These are phyloP conservation scores for Amblyjoppa fuscipennis DNA, from an alignment of 2,888 invertebrate species.

Conservation along the genomic window DNA sequence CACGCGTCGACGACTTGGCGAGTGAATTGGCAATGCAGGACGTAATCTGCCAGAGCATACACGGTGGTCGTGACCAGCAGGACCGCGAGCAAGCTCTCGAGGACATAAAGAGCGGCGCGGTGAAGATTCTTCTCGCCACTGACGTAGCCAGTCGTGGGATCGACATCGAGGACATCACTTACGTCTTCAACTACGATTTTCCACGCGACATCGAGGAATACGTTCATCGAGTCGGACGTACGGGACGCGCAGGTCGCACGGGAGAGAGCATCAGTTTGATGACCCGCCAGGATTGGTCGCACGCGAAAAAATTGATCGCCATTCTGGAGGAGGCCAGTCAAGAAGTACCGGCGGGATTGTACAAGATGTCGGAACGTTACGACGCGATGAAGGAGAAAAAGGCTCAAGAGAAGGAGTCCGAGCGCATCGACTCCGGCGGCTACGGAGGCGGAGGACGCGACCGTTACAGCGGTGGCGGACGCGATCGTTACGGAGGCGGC, in stretches of 20 bases:
- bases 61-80: conserved; percentile 94
- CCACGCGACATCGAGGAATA: conserved; percentile 98
- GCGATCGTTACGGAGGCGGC: conserved; percentile 69
- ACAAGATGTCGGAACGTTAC: conserved; percentile 91
- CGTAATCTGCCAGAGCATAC: conserved; percentile 92
- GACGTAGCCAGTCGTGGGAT: conserved; percentile 98
- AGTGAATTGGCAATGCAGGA: conserved; percentile 91
- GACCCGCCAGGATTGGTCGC: conserved; percentile 92
- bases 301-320: conserved; percentile 92
- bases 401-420: conserved; percentile 86
- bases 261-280: conserved; percentile 94
- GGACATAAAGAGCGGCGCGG: conserved; percentile 92
- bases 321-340: conserved; percentile 94
- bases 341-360: conserved; percentile 92
- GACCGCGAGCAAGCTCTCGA: conserved; percentile 93
- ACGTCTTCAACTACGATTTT: conserved; percentile 97
- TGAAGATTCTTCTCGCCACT: conserved; percentile 95
- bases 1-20: conserved; percentile 93
- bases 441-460: conserved; percentile 80
- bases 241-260: conserved; percentile 95
- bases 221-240: conserved; percentile 97
- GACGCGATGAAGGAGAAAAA: conserved; percentile 89
- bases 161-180: conserved; percentile 95
- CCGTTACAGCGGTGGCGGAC: conserved; percentile 76
- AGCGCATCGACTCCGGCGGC: conserved; percentile 84